Percentiles rank a stretch among this genome's conserved stretches.
Conservation (phyloP, 2,888 invertebrate species). For the Agonopterix subpropinquella region DNA sequence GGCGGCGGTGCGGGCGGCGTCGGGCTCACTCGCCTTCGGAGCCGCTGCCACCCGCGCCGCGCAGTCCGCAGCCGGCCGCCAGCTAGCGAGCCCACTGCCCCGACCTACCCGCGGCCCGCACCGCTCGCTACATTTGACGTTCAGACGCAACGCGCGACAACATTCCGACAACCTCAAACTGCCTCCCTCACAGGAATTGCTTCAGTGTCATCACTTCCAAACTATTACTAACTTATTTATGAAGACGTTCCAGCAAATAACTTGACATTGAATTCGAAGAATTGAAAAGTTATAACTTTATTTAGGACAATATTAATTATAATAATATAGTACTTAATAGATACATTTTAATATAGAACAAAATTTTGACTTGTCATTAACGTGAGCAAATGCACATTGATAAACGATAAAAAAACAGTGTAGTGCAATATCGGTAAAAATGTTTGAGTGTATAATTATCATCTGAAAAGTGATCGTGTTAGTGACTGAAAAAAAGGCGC, state of each 20-base stretch:
- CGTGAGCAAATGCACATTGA: not conserved
- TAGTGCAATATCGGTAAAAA: conserved; percentile 32
- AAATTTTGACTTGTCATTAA: not conserved
- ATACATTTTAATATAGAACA: not conserved
- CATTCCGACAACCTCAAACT: conserved; percentile 58
- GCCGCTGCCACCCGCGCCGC: conserved; percentile 54
- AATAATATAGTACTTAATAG: too few relatives aligned
- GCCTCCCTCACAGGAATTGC: conserved; percentile 55
- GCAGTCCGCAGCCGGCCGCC: conserved; percentile 68
- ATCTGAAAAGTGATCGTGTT: conserved; percentile 49
- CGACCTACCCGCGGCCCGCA: conserved; percentile 23
- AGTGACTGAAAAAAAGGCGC: conserved; percentile 57
- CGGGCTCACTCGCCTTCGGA: conserved; percentile 57
- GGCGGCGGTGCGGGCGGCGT: conserved; percentile 33
- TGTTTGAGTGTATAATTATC: conserved; percentile 30
- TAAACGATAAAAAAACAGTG: conserved; percentile 18
- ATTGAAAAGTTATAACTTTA: conserved; percentile 34
- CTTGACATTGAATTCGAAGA: conserved; percentile 19
- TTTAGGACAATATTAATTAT: too few relatives aligned
- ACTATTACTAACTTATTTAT: conserved; percentile 29
- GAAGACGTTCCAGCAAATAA: conserved; percentile 15
- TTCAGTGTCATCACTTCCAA: conserved; percentile 41
- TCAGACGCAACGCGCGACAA: conserved; percentile 52
- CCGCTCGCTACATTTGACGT: conserved; percentile 54
- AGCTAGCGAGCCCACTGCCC: conserved; percentile 58